Percentiles rank a stretch among this genome's conserved stretches.
Evolutionary conservation across 2,113 vertebrate species (phyloP).

Genomic region (Scartelaos histophorus): DNA sequence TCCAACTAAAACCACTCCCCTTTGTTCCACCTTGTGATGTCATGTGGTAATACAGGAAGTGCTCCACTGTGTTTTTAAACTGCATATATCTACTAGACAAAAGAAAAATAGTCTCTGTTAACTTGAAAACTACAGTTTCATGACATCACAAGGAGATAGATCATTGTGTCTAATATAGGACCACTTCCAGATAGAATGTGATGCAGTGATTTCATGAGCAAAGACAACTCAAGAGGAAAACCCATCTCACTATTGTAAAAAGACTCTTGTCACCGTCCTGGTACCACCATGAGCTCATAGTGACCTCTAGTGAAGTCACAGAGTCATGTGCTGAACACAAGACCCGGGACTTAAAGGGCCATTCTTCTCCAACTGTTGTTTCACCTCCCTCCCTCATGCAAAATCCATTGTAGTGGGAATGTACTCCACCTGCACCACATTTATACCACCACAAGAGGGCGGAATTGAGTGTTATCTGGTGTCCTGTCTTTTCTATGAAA

Average conservation of each 20-base stretch:
- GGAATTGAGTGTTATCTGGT: conserved; percentile 30
- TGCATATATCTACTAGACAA: no score
- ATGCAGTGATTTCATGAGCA: not conserved
- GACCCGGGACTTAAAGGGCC: conserved; percentile 37
- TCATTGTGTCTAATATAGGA: no score
- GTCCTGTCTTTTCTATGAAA: conserved; percentile 20
- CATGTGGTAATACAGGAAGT: no score
- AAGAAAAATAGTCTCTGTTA: no score
- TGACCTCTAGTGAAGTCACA: conserved; percentile 45
- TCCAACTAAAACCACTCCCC: no score
- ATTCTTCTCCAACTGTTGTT: conserved; percentile 47
- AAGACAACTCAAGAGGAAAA: not conserved
- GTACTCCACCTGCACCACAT: conserved; percentile 18
- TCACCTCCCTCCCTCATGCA: not conserved
- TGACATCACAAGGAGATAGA: no score
- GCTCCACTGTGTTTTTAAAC: no score
- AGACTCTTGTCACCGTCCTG: conserved; percentile 30
- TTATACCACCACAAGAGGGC: conserved; percentile 57
- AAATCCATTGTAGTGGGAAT: conserved; percentile 24
- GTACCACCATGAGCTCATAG: conserved; percentile 66
- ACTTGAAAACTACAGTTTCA: no score
- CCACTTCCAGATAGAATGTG: not conserved
- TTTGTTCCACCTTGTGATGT: no score
- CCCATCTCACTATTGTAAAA: not conserved
- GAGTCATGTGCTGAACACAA: conserved; percentile 56